phyloP scores from a whole-genome alignment of 2,113 vertebrate species.

The Calcarius ornatus region DNA sequence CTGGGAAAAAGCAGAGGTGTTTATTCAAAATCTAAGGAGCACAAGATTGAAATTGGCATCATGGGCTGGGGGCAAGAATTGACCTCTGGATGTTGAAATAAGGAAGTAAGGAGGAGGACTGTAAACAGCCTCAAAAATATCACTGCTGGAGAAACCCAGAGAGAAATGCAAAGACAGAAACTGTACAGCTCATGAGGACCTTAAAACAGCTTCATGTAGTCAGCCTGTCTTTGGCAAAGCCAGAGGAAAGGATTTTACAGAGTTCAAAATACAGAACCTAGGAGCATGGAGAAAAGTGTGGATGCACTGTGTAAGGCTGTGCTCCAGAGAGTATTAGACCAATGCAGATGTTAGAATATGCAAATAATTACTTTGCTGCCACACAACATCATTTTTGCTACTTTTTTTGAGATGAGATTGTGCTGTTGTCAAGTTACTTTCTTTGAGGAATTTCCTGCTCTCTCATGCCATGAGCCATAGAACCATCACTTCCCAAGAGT shows the following conservation, averaged over 20 bases:
- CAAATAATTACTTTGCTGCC: background rate
- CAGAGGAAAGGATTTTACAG: background rate
- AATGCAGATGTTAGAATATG: background rate
- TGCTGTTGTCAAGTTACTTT: background rate
- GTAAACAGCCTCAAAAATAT: constrained; percentile 14
- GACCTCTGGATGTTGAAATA: background rate
- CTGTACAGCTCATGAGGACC: background rate
- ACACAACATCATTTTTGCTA: background rate
- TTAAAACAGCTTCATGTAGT: background rate
- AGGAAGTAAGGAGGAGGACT: background rate
- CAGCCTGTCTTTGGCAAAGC: background rate
- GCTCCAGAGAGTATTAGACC: background rate
- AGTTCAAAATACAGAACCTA: background rate
- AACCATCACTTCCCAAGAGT: background rate
- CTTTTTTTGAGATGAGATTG: background rate
- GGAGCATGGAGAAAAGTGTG: background rate
- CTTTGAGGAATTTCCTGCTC: background rate
- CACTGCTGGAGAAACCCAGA: background rate
- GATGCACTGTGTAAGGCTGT: background rate
- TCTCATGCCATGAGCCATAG: background rate
- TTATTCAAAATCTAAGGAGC: background rate
- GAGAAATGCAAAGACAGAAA: background rate
- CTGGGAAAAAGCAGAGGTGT: background rate
- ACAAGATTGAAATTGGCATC: background rate
- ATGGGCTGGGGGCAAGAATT: background rate